phyloP scores from a whole-genome alignment of 2,888 invertebrate genomes.

The Matsumyia berberina region DNA sequence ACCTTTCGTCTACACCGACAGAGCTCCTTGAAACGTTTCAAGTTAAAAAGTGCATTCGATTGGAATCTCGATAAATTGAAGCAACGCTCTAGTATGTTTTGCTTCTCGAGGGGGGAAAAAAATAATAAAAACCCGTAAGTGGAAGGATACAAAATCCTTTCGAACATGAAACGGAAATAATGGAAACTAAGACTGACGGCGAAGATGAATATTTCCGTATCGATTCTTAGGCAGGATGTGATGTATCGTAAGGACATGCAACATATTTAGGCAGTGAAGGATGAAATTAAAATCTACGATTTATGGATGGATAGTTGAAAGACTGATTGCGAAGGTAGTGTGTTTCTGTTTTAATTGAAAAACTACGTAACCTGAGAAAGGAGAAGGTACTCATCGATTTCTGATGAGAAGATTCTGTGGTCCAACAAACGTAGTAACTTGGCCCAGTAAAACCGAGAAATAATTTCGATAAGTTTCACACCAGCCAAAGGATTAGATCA shows the following conservation, averaged over 20 bases:
- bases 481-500: too few relatives aligned
- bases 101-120: conserved; percentile 45
- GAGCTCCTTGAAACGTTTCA: background rate
- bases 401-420: too few relatives aligned
- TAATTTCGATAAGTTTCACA: too few relatives aligned
- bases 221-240: background rate
- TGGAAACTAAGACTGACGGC: background rate
- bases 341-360: too few relatives aligned
- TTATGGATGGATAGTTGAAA: too few relatives aligned
- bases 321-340: too few relatives aligned
- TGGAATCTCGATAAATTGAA: conserved; percentile 58
- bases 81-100: conserved; percentile 14
- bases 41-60: conserved; percentile 61
- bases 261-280: background rate
- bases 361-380: too few relatives aligned
- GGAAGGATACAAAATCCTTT: conserved; percentile 15
- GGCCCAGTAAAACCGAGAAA: too few relatives aligned
- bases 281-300: background rate
- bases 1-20: background rate
- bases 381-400: too few relatives aligned
- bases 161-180: background rate
- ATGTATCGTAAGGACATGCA: background rate
- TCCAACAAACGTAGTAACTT: too few relatives aligned
- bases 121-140: conserved; percentile 38
- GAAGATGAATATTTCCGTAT: conserved; percentile 16